Conservation (phyloP, 37 sponge, comb jelly and placozoan species). For the Aplysina aerophoba region DNA sequence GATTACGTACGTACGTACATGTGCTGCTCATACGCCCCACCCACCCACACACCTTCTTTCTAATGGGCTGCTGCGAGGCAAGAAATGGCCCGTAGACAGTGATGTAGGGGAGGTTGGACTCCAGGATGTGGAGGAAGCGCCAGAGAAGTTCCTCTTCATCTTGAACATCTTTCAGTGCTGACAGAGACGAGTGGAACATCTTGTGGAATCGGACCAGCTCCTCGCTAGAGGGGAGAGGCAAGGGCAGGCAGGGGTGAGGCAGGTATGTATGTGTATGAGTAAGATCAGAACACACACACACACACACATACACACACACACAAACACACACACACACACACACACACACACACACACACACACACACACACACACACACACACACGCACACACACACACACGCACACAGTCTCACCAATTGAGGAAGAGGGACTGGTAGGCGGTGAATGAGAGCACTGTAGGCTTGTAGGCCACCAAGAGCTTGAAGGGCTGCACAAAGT, state of each 20-base stretch:
- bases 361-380: conserved; percentile 3
- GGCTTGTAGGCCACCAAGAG: conserved; percentile 67
- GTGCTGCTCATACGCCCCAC: too few relatives aligned
- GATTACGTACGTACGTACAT: conserved; percentile 19
- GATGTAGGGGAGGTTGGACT: conserved; percentile 55
- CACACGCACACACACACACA: background rate
- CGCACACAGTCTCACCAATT: conserved; percentile 51
- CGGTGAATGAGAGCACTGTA: conserved; percentile 41
- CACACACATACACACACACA: conserved; percentile 15
- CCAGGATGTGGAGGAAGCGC: conserved; percentile 48
- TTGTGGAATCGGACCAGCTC: conserved; percentile 52
- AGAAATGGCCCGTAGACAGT: conserved; percentile 63
- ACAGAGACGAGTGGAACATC: conserved; percentile 32
- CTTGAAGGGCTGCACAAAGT: conserved; percentile 68
- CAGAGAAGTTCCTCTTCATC: conserved; percentile 40
- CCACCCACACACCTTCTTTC: conserved; percentile 55
- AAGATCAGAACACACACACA: conserved; percentile 35
- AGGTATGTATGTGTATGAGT: conserved; percentile 14
- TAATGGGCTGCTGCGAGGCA: conserved; percentile 42
- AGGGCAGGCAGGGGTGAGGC: background rate
- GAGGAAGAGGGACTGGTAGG: conserved; percentile 63
- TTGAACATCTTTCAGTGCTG: conserved; percentile 25
- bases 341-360: background rate
- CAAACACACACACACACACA: background rate
- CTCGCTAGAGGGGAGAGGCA: conserved; percentile 47